These are phyloP conservation scores for Gorsachius magnificus DNA, from an alignment of 2,797 vertebrate genomes.

Conservation along the genomic window DNA sequence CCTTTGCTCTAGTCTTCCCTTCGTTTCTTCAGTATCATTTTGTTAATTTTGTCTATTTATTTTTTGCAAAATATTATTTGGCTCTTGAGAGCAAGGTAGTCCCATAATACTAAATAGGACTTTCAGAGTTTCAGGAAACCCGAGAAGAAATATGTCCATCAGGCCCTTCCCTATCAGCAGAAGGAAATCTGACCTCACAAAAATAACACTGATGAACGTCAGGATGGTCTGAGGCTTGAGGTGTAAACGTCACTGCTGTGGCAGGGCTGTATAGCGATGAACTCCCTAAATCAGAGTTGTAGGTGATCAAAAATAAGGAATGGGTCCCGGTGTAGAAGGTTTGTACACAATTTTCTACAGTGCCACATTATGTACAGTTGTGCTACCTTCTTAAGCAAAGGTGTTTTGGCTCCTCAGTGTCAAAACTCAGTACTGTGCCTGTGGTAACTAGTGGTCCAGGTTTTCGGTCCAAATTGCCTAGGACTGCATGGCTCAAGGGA, in stretches of 20 bases:
- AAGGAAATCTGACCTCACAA: background rate
- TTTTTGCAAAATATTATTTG: background rate
- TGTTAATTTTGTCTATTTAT: background rate
- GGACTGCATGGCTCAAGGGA: background rate
- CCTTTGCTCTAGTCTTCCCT: background rate
- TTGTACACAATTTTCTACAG: background rate
- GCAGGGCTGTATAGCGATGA: background rate
- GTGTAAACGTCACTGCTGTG: background rate
- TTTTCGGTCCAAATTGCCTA: background rate
- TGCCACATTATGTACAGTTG: background rate
- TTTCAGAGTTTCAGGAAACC: background rate
- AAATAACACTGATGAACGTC: background rate
- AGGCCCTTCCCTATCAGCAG: background rate
- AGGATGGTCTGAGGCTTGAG: background rate
- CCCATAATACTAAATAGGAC: background rate
- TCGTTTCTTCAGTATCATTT: background rate
- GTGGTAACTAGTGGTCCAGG: background rate
- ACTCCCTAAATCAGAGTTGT: background rate
- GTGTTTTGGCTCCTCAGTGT: background rate
- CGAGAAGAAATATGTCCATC: background rate
- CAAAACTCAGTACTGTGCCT: background rate
- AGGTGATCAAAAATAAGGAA: background rate
- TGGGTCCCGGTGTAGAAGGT: accelerated
- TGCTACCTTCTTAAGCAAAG: background rate
- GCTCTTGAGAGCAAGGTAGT: background rate